These are phyloP conservation scores for Criorhina ranunculi DNA, from an alignment of 2,888 invertebrate genomes.

Conservation along the genomic window DNA sequence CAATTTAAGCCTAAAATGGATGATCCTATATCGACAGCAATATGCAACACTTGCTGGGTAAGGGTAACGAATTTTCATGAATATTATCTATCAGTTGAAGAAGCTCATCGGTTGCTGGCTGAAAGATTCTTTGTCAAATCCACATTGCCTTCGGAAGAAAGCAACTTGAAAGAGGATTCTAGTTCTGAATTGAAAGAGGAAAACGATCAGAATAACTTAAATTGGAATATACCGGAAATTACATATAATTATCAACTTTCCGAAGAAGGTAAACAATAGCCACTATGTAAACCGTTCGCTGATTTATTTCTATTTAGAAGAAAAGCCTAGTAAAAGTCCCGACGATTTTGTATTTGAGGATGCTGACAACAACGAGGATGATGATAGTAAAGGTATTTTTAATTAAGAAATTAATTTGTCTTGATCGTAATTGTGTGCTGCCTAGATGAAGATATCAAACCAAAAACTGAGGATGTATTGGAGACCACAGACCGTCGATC, in stretches of 20 bases:
- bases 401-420: neutral
- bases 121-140: constrained; percentile 80
- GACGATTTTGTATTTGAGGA: constrained; percentile 6
- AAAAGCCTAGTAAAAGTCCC: constrained; percentile 20
- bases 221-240: constrained; percentile 56
- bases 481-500: constrained; percentile 10
- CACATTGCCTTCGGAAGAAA: constrained; percentile 26
- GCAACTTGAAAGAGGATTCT: constrained; percentile 48
- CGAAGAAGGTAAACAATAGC: constrained; percentile 28
- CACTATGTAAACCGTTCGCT: neutral
- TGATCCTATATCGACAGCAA: constrained; percentile 81
- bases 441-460: constrained; percentile 63
- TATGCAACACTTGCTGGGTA: constrained; percentile 82
- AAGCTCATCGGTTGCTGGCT: constrained; percentile 81
- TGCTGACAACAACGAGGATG: constrained; percentile 6
- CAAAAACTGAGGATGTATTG: constrained; percentile 8
- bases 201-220: constrained; percentile 52
- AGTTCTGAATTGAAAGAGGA: constrained; percentile 67
- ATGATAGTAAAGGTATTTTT: constrained; percentile 44
- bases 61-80: constrained; percentile 82
- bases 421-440: neutral
- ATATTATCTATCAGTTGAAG: constrained; percentile 82
- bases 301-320: constrained; percentile 12
- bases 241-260: constrained; percentile 29
- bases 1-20: constrained; percentile 79